Evolutionary conservation across 2,888 invertebrate species (phyloP).

Genomic region (Arenicola marina): DNA sequence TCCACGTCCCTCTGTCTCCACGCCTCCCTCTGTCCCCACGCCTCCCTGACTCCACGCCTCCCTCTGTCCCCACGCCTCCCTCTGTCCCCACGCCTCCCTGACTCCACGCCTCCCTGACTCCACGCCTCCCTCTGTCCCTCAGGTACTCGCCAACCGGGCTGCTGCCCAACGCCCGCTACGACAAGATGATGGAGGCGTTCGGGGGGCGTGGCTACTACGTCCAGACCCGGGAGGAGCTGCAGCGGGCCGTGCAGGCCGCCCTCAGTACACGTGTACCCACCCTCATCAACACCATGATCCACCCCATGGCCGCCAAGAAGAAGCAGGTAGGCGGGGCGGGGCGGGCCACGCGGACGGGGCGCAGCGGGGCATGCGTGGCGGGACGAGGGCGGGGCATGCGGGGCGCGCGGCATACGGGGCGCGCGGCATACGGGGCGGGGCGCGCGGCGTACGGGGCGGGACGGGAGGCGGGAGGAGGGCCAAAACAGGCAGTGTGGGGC

Average conservation of each 20-base stretch:
- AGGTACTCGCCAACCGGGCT: constrained; percentile 86
- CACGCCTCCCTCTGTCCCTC: constrained; percentile 39
- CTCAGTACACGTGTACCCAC: constrained; percentile 72
- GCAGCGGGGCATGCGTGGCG: neutral
- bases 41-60: too few relatives aligned
- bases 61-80: too few relatives aligned
- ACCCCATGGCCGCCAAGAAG: constrained; percentile 85
- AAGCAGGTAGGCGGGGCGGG: constrained; percentile 68
- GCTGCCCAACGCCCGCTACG: constrained; percentile 80
- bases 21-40: too few relatives aligned
- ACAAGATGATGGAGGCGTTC: constrained; percentile 87
- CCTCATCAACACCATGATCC: constrained; percentile 88
- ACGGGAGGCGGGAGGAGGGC: too few relatives aligned
- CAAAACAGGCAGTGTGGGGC: too few relatives aligned
- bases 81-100: neutral
- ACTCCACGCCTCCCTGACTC: neutral
- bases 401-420: too few relatives aligned
- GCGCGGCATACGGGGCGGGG: too few relatives aligned
- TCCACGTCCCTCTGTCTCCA: too few relatives aligned
- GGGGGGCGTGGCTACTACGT: constrained; percentile 81
- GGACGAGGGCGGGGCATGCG: neutral
- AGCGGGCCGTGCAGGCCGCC: constrained; percentile 72
- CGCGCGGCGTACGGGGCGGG: too few relatives aligned
- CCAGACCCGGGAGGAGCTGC: constrained; percentile 76
- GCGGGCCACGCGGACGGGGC: neutral